A percentile compares a stretch with the other conserved stretches of the same genome.
Evolutionary conservation across 2,113 vertebrate genomes (phyloP).

Genomic region (Gymnocephalus cernua): DNA sequence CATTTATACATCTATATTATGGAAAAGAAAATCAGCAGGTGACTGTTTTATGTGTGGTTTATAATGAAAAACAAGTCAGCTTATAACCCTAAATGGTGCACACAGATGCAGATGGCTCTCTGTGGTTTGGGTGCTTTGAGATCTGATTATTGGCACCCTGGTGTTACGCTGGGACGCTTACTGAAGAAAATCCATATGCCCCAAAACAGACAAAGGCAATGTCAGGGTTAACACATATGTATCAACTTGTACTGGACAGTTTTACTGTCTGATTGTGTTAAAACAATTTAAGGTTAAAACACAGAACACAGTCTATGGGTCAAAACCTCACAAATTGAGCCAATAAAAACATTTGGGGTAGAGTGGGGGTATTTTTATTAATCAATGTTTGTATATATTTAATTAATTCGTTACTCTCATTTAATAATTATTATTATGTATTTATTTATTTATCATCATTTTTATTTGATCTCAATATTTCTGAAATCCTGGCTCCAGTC

Average conservation of each 20-base stretch:
- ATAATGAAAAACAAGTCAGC: constrained; percentile 1
- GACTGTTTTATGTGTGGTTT: not conserved
- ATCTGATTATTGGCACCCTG: constrained; percentile 47
- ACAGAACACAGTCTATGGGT: not conserved
- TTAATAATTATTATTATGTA: not conserved
- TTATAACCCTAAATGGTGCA: not conserved
- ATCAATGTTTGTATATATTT: not conserved
- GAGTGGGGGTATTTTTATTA: not conserved
- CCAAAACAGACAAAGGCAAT: not conserved
- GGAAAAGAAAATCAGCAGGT: not conserved
- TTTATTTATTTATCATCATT: not conserved
- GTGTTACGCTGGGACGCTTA: not conserved
- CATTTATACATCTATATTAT: not conserved
- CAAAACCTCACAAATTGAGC: not conserved
- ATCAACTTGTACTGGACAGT: not conserved
- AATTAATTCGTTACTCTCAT: not conserved
- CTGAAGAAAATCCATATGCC: constrained; percentile 33
- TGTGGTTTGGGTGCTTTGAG: not conserved
- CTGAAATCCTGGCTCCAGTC: not conserved
- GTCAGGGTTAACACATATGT: not conserved
- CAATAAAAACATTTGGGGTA: not conserved
- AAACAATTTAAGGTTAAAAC: not conserved
- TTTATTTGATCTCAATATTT: not conserved
- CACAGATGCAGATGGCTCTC: constrained; percentile 28
- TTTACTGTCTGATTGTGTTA: not conserved